These are phyloP conservation scores for Danio jaintianensis DNA, from an alignment of 2,797 vertebrate species.

Conservation along the genomic window DNA sequence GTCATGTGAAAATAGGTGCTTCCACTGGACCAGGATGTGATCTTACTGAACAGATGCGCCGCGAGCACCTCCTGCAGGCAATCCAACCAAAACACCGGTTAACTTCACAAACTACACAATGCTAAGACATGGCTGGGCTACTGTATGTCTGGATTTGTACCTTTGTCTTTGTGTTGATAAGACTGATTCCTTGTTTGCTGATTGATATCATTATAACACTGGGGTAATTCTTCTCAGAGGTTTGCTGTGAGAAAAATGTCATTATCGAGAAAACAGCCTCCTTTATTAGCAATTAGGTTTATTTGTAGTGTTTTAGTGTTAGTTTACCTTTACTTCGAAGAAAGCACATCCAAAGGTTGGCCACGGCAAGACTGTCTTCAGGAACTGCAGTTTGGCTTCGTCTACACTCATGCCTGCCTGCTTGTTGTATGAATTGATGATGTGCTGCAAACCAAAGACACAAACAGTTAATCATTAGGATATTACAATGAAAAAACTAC, in stretches of 20 bases:
- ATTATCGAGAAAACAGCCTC: conserved; percentile 28
- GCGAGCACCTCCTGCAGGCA: conserved; percentile 81
- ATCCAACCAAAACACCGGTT: neutral
- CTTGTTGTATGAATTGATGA: conserved; percentile 82
- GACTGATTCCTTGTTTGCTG: conserved; percentile 88
- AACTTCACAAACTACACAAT: neutral
- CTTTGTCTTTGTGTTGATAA: conserved; percentile 90
- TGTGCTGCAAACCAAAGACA: conserved; percentile 75
- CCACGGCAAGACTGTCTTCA: conserved; percentile 84
- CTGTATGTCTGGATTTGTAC: conserved; percentile 68
- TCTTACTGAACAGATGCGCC: conserved; percentile 87
- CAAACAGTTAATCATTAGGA: neutral
- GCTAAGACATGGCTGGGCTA: neutral
- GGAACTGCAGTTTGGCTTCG: conserved; percentile 90
- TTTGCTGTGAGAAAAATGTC: conserved; percentile 83
- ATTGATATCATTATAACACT: conserved; percentile 83
- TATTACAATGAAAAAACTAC: too few relatives aligned
- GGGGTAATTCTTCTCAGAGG: conserved; percentile 87
- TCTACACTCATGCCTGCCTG: conserved; percentile 84
- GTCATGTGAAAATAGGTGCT: conserved; percentile 88
- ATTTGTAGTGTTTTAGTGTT: neutral
- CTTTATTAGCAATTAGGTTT: neutral
- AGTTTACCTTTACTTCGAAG: conserved; percentile 92
- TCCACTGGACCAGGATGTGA: conserved; percentile 87
- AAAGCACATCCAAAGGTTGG: conserved; percentile 93